These are phyloP conservation scores for Betta splendens DNA, from an alignment of 2,797 vertebrate genomes.

Conservation along the genomic window DNA sequence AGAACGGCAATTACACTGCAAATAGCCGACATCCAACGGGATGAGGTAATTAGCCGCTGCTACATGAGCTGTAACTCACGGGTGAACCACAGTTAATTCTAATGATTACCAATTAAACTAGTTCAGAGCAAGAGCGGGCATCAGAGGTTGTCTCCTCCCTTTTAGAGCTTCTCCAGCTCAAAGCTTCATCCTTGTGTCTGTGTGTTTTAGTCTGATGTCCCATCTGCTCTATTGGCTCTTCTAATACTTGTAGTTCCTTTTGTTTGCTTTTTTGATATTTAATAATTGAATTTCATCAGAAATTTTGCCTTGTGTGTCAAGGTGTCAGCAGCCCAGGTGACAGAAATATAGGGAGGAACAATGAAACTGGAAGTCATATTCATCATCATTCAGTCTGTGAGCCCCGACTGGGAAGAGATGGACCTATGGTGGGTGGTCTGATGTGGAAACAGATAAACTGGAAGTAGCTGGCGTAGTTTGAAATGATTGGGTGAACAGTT, in stretches of 20 bases:
- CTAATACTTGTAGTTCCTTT: conserved; percentile 20
- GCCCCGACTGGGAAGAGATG: conserved; percentile 30
- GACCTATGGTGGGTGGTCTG: conserved; percentile 36
- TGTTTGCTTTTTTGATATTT: conserved; percentile 20
- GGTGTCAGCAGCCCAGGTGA: neutral
- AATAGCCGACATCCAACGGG: conserved; percentile 50
- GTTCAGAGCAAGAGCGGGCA: conserved; percentile 25
- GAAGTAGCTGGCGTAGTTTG: conserved; percentile 18
- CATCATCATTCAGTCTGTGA: conserved; percentile 36
- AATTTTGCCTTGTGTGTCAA: neutral
- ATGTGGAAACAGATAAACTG: conserved; percentile 31
- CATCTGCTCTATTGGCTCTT: conserved; percentile 44
- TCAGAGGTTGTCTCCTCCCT: conserved; percentile 24
- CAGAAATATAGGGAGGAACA: neutral
- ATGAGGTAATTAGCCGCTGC: conserved; percentile 61
- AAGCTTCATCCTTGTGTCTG: conserved; percentile 37
- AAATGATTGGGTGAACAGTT: conserved; percentile 6
- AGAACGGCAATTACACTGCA: conserved; percentile 64
- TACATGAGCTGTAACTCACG: conserved; percentile 53
- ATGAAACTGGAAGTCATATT: conserved; percentile 32
- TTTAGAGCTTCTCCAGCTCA: conserved; percentile 31
- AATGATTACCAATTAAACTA: conserved; percentile 74
- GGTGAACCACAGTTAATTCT: conserved; percentile 67
- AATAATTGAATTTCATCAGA: neutral
- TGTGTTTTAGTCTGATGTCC: conserved; percentile 38